These are phyloP conservation scores for Eumeta japonica DNA, from an alignment of 1,140 invertebrate genomes.

Conservation along the genomic window DNA sequence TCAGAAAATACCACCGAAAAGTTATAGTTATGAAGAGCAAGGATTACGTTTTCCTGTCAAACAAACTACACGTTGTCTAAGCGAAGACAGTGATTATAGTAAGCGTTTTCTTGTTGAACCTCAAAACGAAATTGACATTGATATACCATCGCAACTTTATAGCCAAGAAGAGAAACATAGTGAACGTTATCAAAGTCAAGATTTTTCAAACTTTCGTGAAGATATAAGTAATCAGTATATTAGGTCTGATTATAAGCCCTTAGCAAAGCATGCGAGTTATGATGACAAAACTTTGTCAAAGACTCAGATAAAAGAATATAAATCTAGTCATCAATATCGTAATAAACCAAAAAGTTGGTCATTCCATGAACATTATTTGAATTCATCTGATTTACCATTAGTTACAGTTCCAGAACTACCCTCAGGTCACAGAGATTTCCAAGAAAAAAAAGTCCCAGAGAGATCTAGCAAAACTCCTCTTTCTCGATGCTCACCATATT, in stretches of 20 bases:
- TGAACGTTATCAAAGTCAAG: conserved; percentile 63
- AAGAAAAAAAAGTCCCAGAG: conserved; percentile 46
- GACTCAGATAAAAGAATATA: conserved; percentile 63
- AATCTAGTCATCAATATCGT: conserved; percentile 58
- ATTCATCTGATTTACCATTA: conserved; percentile 45
- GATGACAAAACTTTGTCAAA: conserved; percentile 63
- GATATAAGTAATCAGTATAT: conserved; percentile 36
- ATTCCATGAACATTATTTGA: conserved; percentile 62
- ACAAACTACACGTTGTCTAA: conserved; percentile 56
- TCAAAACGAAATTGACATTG: conserved; percentile 49
- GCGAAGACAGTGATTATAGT: conserved; percentile 58
- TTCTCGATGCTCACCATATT: conserved; percentile 67
- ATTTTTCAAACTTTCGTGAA: conserved; percentile 57
- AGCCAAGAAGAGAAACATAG: conserved; percentile 62
- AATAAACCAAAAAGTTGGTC: conserved; percentile 61
- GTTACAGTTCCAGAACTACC: conserved; percentile 47
- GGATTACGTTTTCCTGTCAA: conserved; percentile 29
- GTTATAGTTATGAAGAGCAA: conserved; percentile 53
- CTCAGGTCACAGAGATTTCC: conserved; percentile 38
- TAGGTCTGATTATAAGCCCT: conserved; percentile 55
- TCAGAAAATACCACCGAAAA: conserved; percentile 56
- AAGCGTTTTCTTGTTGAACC: conserved; percentile 40
- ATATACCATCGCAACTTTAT: conserved; percentile 56
- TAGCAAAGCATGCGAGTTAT: conserved; percentile 63
- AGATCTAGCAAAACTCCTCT: conserved; percentile 52